Evolutionary conservation across 2,888 invertebrate genomes (phyloP), one percentile per base, ranked within the genome.

Genomic region (Polylopha cassiicola): DNA sequence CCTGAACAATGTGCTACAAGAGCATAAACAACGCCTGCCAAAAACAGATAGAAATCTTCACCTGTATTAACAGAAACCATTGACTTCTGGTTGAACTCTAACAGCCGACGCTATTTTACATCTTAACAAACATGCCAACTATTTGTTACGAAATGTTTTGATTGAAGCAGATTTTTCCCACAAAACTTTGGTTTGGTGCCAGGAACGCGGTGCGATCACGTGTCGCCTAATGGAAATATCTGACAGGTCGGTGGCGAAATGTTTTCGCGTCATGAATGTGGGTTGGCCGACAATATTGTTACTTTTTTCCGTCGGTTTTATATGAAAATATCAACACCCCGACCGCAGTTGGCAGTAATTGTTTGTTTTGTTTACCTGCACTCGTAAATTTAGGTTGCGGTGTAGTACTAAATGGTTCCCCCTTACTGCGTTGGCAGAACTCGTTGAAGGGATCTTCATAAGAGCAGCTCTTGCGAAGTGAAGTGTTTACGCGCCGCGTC

Each of bases 21-120:
- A 61, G 49, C 61, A 48, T 60, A 63, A 63, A 75, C 73, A 74
- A 71, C 50, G 55, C 56, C 62, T 57, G 58, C 58, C 58, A 57
- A 63, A 62, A 52, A 53, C 51, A 55, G 55, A 58, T 51, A 49
- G 48, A 46, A 51, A 51, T 51, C 34, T 29, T 21, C 28, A 22
- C 21, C 23, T 51, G 47, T 50, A 55, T 53, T 47, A 53, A 49
- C 48, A 36, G 27, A 29, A 41, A 30, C 29, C 16, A 10, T 18
- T 23, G 13, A 23, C 29, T 39, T 17, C 10, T 18, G 22, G 33
- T 22, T 39, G 20, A 29, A 20, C 13, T n/a, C n/a, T n/a, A 23
- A 13, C 16, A 18, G 10, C 29, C 23, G 29, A 28, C 36, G 41
- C 41, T 36, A 24, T 41, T 30, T 41, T 23, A 30, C 29, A 21